These are phyloP conservation scores for Microcebus griseorufus DNA, from an alignment of 2,113 vertebrate species.

Conservation along the genomic window DNA sequence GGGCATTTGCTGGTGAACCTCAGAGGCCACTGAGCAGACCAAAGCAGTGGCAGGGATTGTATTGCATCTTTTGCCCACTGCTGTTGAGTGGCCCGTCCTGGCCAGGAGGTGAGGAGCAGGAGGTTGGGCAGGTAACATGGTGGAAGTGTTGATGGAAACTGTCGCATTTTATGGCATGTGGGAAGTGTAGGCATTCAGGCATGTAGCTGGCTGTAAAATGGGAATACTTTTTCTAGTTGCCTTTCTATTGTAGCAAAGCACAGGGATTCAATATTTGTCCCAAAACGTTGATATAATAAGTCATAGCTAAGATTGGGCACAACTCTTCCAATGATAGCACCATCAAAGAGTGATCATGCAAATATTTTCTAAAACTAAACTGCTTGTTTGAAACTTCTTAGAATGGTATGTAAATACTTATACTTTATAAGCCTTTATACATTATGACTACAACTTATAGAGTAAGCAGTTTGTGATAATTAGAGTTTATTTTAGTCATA, in stretches of 20 bases:
- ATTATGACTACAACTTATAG: not conserved
- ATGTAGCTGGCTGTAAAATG: not conserved
- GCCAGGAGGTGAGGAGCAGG: not conserved
- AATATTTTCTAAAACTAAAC: not conserved
- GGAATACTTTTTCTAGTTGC: not conserved
- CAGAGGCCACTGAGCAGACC: not conserved
- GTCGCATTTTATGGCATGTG: not conserved
- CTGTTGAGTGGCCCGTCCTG: not conserved
- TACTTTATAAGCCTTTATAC: not conserved
- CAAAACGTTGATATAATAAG: not conserved
- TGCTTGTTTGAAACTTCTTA: not conserved
- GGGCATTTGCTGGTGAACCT: not conserved
- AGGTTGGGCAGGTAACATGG: not conserved
- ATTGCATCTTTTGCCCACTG: fast-evolving
- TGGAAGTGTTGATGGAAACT: not conserved
- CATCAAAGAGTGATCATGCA: not conserved
- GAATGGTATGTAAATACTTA: not conserved
- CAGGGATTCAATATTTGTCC: not conserved
- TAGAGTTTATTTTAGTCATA: not conserved
- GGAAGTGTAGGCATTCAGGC: not conserved
- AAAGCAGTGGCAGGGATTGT: fast-evolving
- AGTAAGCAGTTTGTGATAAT: not conserved
- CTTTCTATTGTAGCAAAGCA: not conserved
- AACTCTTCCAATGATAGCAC: not conserved
- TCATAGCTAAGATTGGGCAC: not conserved